These are phyloP conservation scores for Myiagra hebetior DNA, from an alignment of 2,113 vertebrate species.

Conservation along the genomic window DNA sequence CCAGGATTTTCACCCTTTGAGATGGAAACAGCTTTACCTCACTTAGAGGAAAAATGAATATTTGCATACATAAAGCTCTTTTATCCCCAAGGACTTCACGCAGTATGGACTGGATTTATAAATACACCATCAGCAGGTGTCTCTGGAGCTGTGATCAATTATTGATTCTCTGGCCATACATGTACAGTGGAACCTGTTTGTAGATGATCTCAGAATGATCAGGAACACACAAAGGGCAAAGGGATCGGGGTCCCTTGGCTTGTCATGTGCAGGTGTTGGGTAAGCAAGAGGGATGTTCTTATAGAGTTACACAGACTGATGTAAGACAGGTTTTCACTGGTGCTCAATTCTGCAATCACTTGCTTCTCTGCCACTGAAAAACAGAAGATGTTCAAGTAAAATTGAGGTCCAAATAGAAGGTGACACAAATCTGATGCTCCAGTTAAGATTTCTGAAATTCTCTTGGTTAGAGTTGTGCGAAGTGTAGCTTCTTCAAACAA, in stretches of 20 bases:
- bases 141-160: not conserved
- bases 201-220: not conserved
- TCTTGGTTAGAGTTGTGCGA: not conserved
- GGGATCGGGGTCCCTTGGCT: not conserved
- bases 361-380: not conserved
- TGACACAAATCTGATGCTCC: not conserved
- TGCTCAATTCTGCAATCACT: not conserved
- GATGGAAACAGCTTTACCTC: not conserved
- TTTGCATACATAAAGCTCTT: slow-evolving; percentile 33
- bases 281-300: not conserved
- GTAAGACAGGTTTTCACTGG: not conserved
- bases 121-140: not conserved
- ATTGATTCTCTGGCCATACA: not conserved
- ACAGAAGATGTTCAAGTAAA: not conserved
- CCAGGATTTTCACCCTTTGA: slow-evolving; percentile 30
- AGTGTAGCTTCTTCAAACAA: not conserved
- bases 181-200: not conserved
- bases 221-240: not conserved
- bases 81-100: not conserved
- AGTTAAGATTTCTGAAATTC: not conserved
- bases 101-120: not conserved
- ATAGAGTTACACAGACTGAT: not conserved
- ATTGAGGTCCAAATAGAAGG: not conserved
- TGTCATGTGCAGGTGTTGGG: not conserved
- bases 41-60: slow-evolving; percentile 4